Evolutionary conservation across 1,140 invertebrate genomes (phyloP).

Genomic region (Drosophila ambigua): DNA sequence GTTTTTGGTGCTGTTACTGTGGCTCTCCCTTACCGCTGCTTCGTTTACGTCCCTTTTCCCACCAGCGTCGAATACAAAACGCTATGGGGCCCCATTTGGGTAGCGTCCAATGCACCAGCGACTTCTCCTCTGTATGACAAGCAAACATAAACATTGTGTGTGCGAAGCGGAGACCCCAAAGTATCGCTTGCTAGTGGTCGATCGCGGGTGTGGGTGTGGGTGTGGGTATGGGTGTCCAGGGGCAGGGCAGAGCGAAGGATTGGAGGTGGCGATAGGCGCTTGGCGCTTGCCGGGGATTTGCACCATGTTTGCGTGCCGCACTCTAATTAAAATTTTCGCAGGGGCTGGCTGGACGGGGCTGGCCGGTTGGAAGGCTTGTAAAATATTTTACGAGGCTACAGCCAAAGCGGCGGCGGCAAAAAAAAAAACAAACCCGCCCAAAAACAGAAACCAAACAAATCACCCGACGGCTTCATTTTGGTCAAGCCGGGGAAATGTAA

Average conservation of each 20-base stretch:
- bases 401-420: slow-evolving; percentile 17
- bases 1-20: no score
- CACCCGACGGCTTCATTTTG: slow-evolving; percentile 55
- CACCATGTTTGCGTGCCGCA: slow-evolving; percentile 61
- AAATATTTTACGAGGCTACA: slow-evolving; percentile 66
- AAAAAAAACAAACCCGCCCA: slow-evolving; percentile 15
- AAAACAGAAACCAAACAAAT: slow-evolving; percentile 61
- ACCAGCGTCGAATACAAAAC: slow-evolving; percentile 57
- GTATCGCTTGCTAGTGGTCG: slow-evolving; percentile 58
- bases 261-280: slow-evolving; percentile 8
- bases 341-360: slow-evolving; percentile 47
- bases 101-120: slow-evolving; percentile 77
- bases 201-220: slow-evolving; percentile 1
- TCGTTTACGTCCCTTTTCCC: background rate
- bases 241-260: background rate
- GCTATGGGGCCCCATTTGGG: slow-evolving; percentile 71
- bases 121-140: slow-evolving; percentile 74
- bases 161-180: slow-evolving; percentile 69
- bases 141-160: slow-evolving; percentile 81
- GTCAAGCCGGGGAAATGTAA: slow-evolving; percentile 60
- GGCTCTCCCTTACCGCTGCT: background rate
- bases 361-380: slow-evolving; percentile 24
- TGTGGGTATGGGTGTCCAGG: no score
- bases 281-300: slow-evolving; percentile 30
- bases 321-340: slow-evolving; percentile 79